phyloP scores from a whole-genome alignment of 2,888 invertebrate species.

The Busseola fusca region DNA sequence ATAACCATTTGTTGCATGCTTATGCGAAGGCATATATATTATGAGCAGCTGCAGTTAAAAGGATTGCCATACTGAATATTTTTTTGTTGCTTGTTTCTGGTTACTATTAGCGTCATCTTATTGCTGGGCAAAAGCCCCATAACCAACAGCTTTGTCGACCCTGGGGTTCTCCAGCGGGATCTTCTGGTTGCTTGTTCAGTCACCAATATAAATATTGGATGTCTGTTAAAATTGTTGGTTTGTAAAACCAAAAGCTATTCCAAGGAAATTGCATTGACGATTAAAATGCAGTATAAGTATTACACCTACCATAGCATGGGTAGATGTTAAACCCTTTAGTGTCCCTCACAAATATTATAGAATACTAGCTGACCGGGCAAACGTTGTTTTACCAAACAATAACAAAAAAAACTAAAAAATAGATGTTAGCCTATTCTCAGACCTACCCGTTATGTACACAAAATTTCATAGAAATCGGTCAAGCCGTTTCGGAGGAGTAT shows the following conservation, averaged over 20 bases:
- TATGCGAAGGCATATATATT: conserved; percentile 18
- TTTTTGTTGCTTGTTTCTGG: neutral
- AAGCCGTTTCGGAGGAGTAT: too few relatives aligned
- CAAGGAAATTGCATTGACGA: neutral
- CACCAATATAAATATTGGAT: neutral
- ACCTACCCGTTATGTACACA: too few relatives aligned
- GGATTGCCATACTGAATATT: neutral
- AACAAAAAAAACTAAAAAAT: too few relatives aligned
- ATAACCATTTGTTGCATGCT: conserved; percentile 6
- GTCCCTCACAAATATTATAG: too few relatives aligned
- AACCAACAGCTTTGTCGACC: neutral
- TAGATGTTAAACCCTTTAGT: too few relatives aligned
- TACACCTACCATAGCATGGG: neutral
- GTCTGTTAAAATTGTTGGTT: neutral
- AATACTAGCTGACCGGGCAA: too few relatives aligned
- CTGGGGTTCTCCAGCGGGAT: neutral
- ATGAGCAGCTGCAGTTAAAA: neutral
- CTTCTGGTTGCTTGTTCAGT: neutral
- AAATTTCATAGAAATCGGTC: too few relatives aligned
- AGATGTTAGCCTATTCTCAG: too few relatives aligned
- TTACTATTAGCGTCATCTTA: neutral
- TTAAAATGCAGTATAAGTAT: neutral
- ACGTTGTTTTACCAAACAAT: too few relatives aligned
- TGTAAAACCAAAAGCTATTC: neutral
- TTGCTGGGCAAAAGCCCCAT: neutral